Evolutionary conservation across 2,888 invertebrate species (phyloP).

Genomic region (Phortica okadai): DNA sequence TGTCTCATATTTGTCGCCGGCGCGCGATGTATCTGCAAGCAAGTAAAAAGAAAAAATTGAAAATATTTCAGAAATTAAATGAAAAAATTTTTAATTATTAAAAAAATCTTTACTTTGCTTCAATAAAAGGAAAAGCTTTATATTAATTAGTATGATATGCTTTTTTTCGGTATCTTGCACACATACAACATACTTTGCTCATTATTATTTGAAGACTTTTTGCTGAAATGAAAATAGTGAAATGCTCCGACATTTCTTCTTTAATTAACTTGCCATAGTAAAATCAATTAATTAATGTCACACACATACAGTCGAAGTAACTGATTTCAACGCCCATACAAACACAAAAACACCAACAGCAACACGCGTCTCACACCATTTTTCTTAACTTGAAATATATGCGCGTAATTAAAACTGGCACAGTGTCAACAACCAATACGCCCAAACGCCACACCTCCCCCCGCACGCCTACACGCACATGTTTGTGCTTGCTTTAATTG

Average conservation of each 20-base stretch:
- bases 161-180: not conserved
- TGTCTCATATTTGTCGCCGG: constrained; percentile 93
- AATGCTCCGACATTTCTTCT: not conserved
- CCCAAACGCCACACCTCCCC: not conserved
- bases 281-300: constrained; percentile 71
- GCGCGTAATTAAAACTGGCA: constrained; percentile 54
- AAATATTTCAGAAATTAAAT: not conserved
- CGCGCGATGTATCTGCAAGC: constrained; percentile 80
- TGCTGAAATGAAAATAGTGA: not conserved
- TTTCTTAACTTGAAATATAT: constrained; percentile 4
- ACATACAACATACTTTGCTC: not conserved
- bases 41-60: constrained; percentile 1
- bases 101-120: not conserved
- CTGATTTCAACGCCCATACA: not conserved
- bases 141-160: not conserved
- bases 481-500: constrained; percentile 13
- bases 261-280: constrained; percentile 28
- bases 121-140: constrained; percentile 34
- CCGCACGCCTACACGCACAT: not conserved
- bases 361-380: not conserved
- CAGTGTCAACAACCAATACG: not conserved
- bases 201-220: not conserved
- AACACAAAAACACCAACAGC: not conserved
- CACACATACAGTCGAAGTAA: constrained; percentile 52
- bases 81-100: not conserved